These are phyloP conservation scores for Astreopora myriophthalma DNA, from an alignment of 64 coral and sea anemone genomes.

Conservation along the genomic window DNA sequence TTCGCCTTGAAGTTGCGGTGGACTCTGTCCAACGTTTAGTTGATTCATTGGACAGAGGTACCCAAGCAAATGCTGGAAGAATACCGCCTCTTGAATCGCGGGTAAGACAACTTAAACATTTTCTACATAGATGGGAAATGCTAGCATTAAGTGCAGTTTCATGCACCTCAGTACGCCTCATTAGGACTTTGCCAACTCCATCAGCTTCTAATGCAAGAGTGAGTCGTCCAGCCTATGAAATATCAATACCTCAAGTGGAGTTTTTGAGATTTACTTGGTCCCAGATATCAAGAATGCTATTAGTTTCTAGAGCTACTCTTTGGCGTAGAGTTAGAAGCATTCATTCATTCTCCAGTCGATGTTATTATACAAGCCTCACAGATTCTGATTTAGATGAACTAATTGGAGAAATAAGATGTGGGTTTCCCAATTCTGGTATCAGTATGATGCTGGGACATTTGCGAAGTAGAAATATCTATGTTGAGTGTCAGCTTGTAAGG, in stretches of 20 bases:
- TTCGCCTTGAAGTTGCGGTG: too few relatives aligned
- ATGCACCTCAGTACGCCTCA: background rate
- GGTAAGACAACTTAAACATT: background rate
- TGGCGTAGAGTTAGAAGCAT: background rate
- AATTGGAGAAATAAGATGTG: background rate
- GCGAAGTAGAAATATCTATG: too few relatives aligned
- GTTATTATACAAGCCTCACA: background rate
- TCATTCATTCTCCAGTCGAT: background rate
- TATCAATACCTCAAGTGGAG: background rate
- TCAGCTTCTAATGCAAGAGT: background rate
- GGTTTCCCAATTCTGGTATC: background rate
- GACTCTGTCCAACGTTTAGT: background rate
- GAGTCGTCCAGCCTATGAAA: background rate
- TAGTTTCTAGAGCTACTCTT: too few relatives aligned
- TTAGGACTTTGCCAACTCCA: background rate
- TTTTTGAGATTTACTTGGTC: background rate
- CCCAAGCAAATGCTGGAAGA: background rate
- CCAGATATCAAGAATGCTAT: too few relatives aligned
- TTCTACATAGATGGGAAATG: background rate
- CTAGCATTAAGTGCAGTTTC: background rate
- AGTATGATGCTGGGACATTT: background rate
- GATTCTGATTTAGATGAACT: background rate
- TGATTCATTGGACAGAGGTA: background rate
- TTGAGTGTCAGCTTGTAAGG: too few relatives aligned
- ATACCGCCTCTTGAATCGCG: background rate